These are phyloP conservation scores for Pteropus alecto DNA, from an alignment of 2,113 vertebrate genomes.

Conservation along the genomic window DNA sequence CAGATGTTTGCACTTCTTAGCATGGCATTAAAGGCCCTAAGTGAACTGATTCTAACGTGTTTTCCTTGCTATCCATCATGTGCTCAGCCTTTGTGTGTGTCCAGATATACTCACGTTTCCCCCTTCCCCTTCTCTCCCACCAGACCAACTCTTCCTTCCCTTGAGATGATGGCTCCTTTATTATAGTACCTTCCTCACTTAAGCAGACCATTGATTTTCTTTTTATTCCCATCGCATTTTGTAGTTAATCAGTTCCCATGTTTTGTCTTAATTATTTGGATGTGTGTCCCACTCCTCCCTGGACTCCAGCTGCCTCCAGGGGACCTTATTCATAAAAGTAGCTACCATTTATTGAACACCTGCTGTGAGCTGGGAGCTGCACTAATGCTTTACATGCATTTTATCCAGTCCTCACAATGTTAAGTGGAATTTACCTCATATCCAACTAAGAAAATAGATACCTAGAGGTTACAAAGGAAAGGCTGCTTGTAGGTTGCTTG, in stretches of 20 bases:
- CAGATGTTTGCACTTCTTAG: not conserved
- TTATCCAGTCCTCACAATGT: not conserved
- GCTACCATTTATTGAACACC: not conserved
- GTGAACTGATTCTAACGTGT: not conserved
- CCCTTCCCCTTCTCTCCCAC: not conserved
- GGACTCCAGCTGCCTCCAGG: not conserved
- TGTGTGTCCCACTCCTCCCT: not conserved
- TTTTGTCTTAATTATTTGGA: conserved; percentile 4
- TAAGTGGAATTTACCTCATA: not conserved
- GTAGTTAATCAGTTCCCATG: conserved; percentile 20
- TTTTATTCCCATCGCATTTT: not conserved
- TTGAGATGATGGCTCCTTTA: not conserved
- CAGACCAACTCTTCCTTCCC: not conserved
- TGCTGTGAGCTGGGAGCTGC: not conserved
- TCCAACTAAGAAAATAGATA: not conserved
- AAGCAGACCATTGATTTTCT: not conserved
- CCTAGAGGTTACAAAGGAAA: not conserved
- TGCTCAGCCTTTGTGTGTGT: not conserved
- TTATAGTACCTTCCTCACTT: not conserved
- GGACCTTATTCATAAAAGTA: not conserved
- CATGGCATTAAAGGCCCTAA: not conserved
- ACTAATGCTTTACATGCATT: not conserved
- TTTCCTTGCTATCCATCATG: not conserved
- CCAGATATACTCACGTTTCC: not conserved
- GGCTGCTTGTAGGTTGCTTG: not conserved